These are phyloP conservation scores for Neodiprion virginianus DNA, from an alignment of 1,140 invertebrate genomes.

Conservation along the genomic window DNA sequence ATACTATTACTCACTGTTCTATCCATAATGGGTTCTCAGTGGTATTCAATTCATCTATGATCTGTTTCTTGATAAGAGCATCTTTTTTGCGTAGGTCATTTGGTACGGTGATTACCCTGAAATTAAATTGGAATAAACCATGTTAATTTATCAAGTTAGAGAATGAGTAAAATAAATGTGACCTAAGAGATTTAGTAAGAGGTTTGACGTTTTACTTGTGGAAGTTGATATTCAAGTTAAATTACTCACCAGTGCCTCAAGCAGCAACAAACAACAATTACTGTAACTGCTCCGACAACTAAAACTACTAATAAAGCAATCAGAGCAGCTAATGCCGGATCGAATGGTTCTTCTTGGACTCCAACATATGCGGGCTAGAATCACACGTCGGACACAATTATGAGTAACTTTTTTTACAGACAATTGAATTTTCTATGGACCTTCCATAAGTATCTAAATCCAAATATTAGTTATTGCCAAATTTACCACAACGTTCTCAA, in stretches of 20 bases:
- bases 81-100: conserved; percentile 76
- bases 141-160: background rate
- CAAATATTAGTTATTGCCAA: background rate
- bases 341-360: conserved; percentile 75
- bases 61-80: conserved; percentile 80
- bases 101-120: conserved; percentile 72
- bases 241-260: conserved; percentile 80
- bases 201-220: conserved; percentile 20
- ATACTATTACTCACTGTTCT: conserved; percentile 74
- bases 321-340: conserved; percentile 83
- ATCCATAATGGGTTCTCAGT: conserved; percentile 94
- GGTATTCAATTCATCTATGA: conserved; percentile 83
- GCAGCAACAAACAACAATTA: conserved; percentile 88
- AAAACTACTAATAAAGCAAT: conserved; percentile 86
- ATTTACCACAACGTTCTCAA: conserved; percentile 79
- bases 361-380: conserved; percentile 63
- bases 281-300: conserved; percentile 85
- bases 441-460: too few species aligned
- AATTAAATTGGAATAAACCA: conserved; percentile 4
- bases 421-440: background rate
- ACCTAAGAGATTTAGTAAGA: background rate
- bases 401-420: background rate
- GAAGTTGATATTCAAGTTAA: background rate
- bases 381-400: conserved; percentile 19
- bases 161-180: too few species aligned